Evolutionary conservation across 1,140 invertebrate species (phyloP), one percentile per base, ranked within the genome.

Genomic region (Lethrus apterus): DNA sequence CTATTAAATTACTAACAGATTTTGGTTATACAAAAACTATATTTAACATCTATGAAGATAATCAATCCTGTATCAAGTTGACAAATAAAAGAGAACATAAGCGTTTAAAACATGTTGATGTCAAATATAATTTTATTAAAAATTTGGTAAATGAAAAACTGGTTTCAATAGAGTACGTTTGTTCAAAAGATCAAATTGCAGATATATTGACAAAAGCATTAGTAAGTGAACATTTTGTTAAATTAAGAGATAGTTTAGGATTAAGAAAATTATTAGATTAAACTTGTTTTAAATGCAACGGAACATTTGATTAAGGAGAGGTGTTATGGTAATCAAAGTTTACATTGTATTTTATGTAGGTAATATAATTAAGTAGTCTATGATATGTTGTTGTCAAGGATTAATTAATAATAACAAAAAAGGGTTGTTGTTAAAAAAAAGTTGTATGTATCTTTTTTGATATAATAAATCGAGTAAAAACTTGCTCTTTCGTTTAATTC

Each of bases 21-120:
- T 23, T 40, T 40, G 36, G 21, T 23, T 24, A 40, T 23, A 14
- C 20, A 41, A 26, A 41, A 26, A 14, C 10, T 15, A 41, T 24
- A 2, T 42, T 48, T 26, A 14, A 36, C 14, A 29, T 48, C n/a
- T 48, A 44, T 29, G 40, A 52, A 13, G 40, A 52, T 38, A 49
- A 52, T 30, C 46, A 49, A 44, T 49, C 44, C 2, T 52, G 46
- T 38, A 52, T 49, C 17, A 52, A 49, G 19, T 44, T 52, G 3
- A 18, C 40, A 5, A 26, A 40, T 19, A 49, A 15, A 33, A 13
- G 40, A 15, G 31, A 52, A 41, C 42, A 11, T 20, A 51, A 51
- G 31, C 41, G 59, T 8, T 56, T 51, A 9, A 65, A 65, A 42
- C 60, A 63, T 50, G 59, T 60, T 44, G 56, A 60, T 31, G 49